These are phyloP conservation scores for Lerista edwardsae DNA, from an alignment of 2,797 vertebrate genomes.

Conservation along the genomic window DNA sequence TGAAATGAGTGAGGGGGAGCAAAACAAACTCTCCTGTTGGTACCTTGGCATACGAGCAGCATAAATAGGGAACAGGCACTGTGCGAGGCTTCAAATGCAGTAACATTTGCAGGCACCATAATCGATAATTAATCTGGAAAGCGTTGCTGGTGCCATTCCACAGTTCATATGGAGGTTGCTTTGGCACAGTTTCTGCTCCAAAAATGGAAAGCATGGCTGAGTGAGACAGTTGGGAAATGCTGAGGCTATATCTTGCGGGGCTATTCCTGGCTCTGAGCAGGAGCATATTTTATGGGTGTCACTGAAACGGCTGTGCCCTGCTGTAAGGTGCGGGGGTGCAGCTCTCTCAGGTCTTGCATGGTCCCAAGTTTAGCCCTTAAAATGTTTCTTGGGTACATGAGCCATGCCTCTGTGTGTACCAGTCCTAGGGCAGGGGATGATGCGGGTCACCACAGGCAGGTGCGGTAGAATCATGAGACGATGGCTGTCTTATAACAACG, in stretches of 20 bases:
- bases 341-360: neutral
- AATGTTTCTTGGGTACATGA: too few relatives aligned
- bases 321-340: too few relatives aligned
- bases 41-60: accelerated
- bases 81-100: accelerated
- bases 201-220: neutral
- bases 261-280: too few relatives aligned
- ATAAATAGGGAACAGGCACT: accelerated
- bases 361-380: too few relatives aligned
- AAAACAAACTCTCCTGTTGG: neutral
- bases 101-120: neutral
- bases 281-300: too few relatives aligned
- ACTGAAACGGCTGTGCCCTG: too few relatives aligned
- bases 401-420: too few relatives aligned
- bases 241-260: neutral
- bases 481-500: too few relatives aligned
- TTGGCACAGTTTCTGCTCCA: accelerated
- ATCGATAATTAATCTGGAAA: neutral
- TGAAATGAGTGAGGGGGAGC: neutral
- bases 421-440: too few relatives aligned
- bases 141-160: neutral
- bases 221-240: accelerated
- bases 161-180: neutral
- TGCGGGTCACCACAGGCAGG: too few relatives aligned
- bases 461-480: too few relatives aligned